These are phyloP conservation scores for Oryctes rhinoceros DNA, from an alignment of 1,140 invertebrate genomes.

Conservation along the genomic window DNA sequence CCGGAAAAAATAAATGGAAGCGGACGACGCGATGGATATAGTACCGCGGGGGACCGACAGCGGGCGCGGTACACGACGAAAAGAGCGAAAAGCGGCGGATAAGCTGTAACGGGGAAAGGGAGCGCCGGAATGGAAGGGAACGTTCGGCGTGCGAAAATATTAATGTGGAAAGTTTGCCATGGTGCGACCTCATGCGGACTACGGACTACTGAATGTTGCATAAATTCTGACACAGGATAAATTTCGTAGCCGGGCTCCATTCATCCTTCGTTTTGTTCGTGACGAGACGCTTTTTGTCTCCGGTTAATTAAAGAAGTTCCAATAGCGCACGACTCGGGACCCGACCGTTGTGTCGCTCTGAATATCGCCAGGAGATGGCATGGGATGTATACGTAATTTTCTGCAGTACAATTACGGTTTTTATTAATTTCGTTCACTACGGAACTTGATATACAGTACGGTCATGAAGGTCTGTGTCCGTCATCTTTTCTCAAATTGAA, in stretches of 20 bases:
- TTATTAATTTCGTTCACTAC: background rate
- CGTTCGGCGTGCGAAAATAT: constrained; percentile 24
- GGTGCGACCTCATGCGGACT: constrained; percentile 21
- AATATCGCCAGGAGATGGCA: background rate
- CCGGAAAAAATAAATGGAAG: background rate
- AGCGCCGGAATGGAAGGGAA: background rate
- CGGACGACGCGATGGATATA: background rate
- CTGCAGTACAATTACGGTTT: background rate
- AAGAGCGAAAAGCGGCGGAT: no score
- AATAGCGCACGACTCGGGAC: background rate
- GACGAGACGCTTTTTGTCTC: constrained; percentile 7
- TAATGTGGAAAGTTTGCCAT: constrained; percentile 30
- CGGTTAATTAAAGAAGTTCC: constrained; percentile 13
- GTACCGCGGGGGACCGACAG: background rate
- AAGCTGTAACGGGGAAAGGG: background rate
- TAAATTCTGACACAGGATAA: constrained; percentile 30
- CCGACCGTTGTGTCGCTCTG: background rate
- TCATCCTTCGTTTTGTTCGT: constrained; percentile 5
- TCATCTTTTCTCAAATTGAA: no score
- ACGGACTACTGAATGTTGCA: constrained; percentile 36
- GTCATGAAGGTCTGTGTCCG: no score
- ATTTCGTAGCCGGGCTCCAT: constrained; percentile 12
- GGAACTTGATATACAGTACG: no score
- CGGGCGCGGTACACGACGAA: no score
- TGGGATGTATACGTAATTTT: background rate